A percentile compares a stretch with the other conserved stretches of the same genome.
These are phyloP conservation scores for Agonopterix alstromeriana DNA, from an alignment of 2,888 invertebrate species.

Conservation along the genomic window DNA sequence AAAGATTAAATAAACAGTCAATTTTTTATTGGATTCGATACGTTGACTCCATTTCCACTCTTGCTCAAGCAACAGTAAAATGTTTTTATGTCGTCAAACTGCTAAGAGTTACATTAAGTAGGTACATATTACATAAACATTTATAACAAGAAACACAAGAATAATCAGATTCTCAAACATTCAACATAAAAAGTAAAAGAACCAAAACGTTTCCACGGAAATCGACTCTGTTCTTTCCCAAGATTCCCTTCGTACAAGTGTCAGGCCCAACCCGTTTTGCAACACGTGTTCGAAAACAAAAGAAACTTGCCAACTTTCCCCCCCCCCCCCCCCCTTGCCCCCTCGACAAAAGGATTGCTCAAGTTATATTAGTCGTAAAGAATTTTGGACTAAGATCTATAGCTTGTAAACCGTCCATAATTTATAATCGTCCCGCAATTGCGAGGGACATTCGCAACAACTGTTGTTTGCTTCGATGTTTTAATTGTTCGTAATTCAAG, in stretches of 20 bases:
- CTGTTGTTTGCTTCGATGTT: conserved; percentile 73
- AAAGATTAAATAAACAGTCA: no score
- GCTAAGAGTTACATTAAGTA: no score
- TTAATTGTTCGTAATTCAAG: conserved; percentile 72
- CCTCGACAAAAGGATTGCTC: conserved; percentile 71
- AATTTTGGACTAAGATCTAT: conserved; percentile 73
- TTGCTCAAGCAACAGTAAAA: no score
- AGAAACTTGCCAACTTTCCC: conserved; percentile 56
- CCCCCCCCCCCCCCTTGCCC: conserved; percentile 29
- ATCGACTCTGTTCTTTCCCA: conserved; percentile 45
- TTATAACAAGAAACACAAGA: conserved; percentile 14
- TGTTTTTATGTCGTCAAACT: no score
- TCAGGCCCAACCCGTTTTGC: conserved; percentile 69
- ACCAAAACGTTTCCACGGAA: conserved; percentile 41
- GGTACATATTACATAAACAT: no score
- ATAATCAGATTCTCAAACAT: conserved; percentile 35
- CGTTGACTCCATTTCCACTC: no score
- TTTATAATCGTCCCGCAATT: conserved; percentile 71
- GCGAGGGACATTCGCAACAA: conserved; percentile 71
- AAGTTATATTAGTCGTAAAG: conserved; percentile 74
- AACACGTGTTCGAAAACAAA: conserved; percentile 75
- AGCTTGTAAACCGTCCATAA: conserved; percentile 68
- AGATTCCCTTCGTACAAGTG: conserved; percentile 59
- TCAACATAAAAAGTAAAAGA: conserved; percentile 37
- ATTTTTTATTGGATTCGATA: no score